Base-by-base conservation (phyloP, 2,797 vertebrate species). In the Pygocentrus nattereri region DNA sequence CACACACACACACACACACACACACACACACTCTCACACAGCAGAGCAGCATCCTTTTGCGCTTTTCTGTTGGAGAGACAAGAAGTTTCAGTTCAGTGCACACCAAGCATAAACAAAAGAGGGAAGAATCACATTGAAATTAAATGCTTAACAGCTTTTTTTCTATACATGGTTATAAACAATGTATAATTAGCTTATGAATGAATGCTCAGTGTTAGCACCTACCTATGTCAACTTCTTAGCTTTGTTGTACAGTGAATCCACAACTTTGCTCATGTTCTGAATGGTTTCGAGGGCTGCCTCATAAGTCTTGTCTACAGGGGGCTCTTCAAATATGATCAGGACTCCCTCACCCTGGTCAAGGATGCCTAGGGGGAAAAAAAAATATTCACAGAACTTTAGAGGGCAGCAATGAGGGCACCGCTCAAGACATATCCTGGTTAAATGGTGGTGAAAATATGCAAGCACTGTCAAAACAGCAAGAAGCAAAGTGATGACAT, bases 211-310 rank as follows among this genome's bases (percentile, higher is more conserved):
- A 13, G 19, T 21, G 4, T 8, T 25, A 10, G 4, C 30, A 64
- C 15, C 23, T 82, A 99, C 98, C 97, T 99, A 99, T 98, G 98
- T 99, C 82, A 99, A 92, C 91, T 99, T 99, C 96, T 99, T 99
- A 91, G 98, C 98, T 97, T 99, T 99, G 96, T 98, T 99, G 97
- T 99, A 99, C 93, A 99, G 97, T 12, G 98, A 99, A 94, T 99
- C 98, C 95, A 99, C 98, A 80, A 99, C 98, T 97, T 99, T 99
- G 92, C 98, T 99, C 98, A 99, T 99, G 90, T 99, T 99, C 95
- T 99, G 98, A 93, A 99, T 98, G 19, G 98, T 99, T 95, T 99
- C 98, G 87, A 99, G 95, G 88, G 98, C 98, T 61, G 98, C 97
- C 94, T 96, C 98, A 0, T 99, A 99, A 0, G 98, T 98, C 93